phyloP scores from a whole-genome alignment of 2,113 vertebrate genomes.

The Noturus placidus region DNA sequence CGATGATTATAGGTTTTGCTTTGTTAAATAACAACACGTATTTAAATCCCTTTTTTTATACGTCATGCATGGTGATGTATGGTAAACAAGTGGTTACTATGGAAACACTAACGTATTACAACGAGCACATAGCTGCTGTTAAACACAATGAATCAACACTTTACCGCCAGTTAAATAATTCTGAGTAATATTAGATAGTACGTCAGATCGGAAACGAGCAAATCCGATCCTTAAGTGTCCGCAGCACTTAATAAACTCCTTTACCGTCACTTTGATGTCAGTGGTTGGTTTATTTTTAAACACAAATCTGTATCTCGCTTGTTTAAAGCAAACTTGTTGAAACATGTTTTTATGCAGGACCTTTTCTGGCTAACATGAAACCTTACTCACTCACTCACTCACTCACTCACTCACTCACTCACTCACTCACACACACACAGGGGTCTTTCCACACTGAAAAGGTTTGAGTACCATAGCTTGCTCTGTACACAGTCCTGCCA shows the following conservation, averaged over 20 bases:
- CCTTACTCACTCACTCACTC: neutral
- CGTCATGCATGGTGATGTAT: too few species aligned
- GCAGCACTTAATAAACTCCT: neutral
- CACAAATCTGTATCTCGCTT: neutral
- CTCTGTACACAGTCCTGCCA: slow-evolving; percentile 20
- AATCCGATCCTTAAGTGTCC: neutral
- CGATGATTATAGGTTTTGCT: neutral
- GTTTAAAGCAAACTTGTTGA: neutral
- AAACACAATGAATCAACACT: too few species aligned
- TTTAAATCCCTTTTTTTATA: neutral
- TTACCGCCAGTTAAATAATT: too few species aligned
- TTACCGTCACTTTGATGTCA: neutral
- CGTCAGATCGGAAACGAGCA: neutral
- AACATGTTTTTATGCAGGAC: neutral
- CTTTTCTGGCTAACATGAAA: neutral
- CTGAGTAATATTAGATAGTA: neutral
- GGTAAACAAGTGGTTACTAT: neutral
- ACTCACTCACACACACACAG: neutral
- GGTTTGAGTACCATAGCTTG: neutral
- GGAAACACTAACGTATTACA: neutral
- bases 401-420: neutral
- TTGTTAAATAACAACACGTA: neutral
- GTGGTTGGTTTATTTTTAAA: neutral
- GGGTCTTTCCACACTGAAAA: neutral
- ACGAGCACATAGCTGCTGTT: too few species aligned